Evolutionary conservation across 2,888 invertebrate genomes (phyloP).

Genomic region (Brachylomia viminalis): DNA sequence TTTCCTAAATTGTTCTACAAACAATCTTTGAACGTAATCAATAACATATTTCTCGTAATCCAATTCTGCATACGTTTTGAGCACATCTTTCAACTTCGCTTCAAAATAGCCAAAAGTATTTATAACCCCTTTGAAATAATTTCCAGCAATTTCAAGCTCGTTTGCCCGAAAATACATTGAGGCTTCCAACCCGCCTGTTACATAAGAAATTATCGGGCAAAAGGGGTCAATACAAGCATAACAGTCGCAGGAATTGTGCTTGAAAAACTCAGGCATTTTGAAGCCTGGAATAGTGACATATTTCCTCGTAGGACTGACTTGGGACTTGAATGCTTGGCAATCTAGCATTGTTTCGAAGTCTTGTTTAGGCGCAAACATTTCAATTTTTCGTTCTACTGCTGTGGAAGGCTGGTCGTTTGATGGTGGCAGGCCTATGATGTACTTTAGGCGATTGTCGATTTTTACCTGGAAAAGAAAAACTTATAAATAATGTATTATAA

Average conservation of each 20-base stretch:
- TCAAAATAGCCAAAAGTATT: conserved; percentile 71
- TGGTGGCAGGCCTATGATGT: conserved; percentile 77
- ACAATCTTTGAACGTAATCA: conserved; percentile 64
- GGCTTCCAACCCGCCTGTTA: conserved; percentile 75
- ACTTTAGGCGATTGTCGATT: conserved; percentile 82
- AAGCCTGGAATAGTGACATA: conserved; percentile 73
- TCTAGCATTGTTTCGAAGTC: conserved; percentile 82
- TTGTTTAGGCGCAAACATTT: conserved; percentile 71
- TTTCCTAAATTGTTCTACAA: conserved; percentile 67
- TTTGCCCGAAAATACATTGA: conserved; percentile 78
- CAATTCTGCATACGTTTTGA: conserved; percentile 46
- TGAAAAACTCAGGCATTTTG: conserved; percentile 75
- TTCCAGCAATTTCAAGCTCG: conserved; percentile 78
- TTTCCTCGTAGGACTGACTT: conserved; percentile 73
- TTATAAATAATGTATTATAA: no score
- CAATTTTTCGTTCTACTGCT: conserved; percentile 42
- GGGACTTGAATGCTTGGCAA: conserved; percentile 67
- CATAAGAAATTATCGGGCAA: conserved; percentile 70
- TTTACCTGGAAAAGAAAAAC: conserved; percentile 72
- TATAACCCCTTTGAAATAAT: conserved; percentile 79
- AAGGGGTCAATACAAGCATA: conserved; percentile 75
- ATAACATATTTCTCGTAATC: conserved; percentile 72
- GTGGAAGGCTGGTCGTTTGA: conserved; percentile 66
- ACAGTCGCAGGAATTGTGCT: conserved; percentile 76
- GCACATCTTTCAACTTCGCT: conserved; percentile 65